phyloP scores from a whole-genome alignment of 2,797 vertebrate species.

The Alca torda region DNA sequence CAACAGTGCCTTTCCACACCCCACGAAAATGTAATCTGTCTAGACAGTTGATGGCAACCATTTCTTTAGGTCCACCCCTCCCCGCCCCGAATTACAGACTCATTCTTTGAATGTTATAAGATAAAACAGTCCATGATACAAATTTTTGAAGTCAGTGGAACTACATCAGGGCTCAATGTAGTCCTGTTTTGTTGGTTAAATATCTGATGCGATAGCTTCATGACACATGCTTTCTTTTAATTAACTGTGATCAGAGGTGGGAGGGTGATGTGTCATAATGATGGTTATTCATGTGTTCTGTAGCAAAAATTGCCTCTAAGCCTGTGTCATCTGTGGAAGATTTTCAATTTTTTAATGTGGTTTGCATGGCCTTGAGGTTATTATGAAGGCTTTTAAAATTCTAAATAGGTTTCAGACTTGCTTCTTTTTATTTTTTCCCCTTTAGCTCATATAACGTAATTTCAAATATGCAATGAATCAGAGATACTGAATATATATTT shows the following conservation, averaged over 20 bases:
- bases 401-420: slow-evolving; percentile 58
- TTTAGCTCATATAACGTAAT: slow-evolving; percentile 2
- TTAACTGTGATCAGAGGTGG: slow-evolving; percentile 54
- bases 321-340: slow-evolving; percentile 37
- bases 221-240: slow-evolving; percentile 36
- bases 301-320: slow-evolving; percentile 54
- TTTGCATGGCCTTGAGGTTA: slow-evolving; percentile 53
- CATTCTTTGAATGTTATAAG: not conserved
- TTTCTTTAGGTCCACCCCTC: not conserved
- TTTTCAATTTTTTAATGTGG: slow-evolving; percentile 66
- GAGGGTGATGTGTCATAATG: slow-evolving; percentile 31
- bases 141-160: not conserved
- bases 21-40: not conserved
- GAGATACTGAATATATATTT: slow-evolving; percentile 19
- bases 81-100: not conserved
- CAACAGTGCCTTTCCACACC: not conserved
- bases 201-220: not conserved
- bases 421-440: slow-evolving; percentile 48
- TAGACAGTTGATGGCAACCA: not conserved
- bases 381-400: slow-evolving; percentile 64
- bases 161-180: not conserved
- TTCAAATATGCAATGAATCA: slow-evolving; percentile 21
- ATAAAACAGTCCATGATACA: not conserved
- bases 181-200: slow-evolving; percentile 24
- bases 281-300: slow-evolving; percentile 45